These are phyloP conservation scores for Anagrus nilaparvatae DNA, from an alignment of 1,140 invertebrate species.

Conservation along the genomic window DNA sequence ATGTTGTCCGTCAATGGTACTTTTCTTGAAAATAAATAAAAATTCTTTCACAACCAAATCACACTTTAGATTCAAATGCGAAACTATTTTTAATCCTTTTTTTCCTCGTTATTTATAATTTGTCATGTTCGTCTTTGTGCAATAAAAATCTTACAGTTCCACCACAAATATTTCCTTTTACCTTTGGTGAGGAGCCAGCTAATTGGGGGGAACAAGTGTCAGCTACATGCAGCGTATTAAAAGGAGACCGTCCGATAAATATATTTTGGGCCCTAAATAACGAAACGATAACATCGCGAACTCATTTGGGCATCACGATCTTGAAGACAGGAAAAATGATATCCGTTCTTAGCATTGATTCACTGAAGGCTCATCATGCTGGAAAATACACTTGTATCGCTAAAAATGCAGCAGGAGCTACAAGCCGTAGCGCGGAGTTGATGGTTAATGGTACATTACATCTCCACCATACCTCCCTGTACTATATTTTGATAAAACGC, in stretches of 20 bases:
- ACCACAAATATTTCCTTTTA: conserved; percentile 55
- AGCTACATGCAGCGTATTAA: conserved; percentile 50
- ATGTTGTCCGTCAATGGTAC: conserved; percentile 55
- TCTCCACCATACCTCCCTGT: background rate
- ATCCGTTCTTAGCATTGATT: conserved; percentile 50
- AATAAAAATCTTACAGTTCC: conserved; percentile 41
- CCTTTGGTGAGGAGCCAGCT: conserved; percentile 51
- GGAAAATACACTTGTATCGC: conserved; percentile 59
- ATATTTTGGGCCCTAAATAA: conserved; percentile 52
- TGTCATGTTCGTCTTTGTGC: background rate
- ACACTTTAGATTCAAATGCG: background rate
- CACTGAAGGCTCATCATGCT: conserved; percentile 46
- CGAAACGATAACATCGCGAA: conserved; percentile 31
- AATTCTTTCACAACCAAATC: too few species aligned
- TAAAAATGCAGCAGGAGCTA: conserved; percentile 51
- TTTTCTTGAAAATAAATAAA: too few species aligned
- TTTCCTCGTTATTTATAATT: background rate
- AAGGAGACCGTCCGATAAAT: conserved; percentile 57
- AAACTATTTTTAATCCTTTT: background rate
- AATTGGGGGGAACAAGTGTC: conserved; percentile 56
- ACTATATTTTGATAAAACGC: background rate
- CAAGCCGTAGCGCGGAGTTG: conserved; percentile 50
- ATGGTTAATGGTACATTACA: conserved; percentile 49
- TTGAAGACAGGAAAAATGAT: conserved; percentile 43
- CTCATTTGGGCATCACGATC: conserved; percentile 40